Base-by-base conservation (phyloP, 2,797 vertebrate species). In the Poecilia gillii region DNA sequence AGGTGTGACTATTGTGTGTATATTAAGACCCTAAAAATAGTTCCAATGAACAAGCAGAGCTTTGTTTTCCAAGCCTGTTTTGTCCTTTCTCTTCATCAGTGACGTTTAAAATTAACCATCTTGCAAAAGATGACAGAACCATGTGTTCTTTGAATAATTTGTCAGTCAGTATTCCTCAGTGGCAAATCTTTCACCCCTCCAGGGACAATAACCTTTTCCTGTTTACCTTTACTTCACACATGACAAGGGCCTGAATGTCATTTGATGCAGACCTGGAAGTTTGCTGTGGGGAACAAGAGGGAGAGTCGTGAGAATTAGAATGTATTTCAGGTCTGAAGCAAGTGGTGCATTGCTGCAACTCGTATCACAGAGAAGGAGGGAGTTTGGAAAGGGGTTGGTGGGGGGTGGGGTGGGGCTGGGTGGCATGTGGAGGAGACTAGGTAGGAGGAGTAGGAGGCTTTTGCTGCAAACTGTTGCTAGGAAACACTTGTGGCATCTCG, bases 401-500 rank as follows among this genome's bases (percentile, higher is more conserved):
- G 51, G 49, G 41, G 70, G 47, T 2, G 16, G 45, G n/a, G n/a
- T 2, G 28, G 23, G 47, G 39, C 18, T 25, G 51, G 62, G 7
- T 33, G 28, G 59, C 20, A 75, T 6, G 49, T 20, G 4, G 78
- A 72, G 53, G 83, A 57, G 75, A 78, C 72, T 6, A 51, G 72
- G 75, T 51, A 81, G 84, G 78, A 74, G 76, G 88, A 55, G 66
- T 43, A 47, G 74, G 70, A 70, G 74, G 59, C 43, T 85, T 87
- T 89, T 81, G 86, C 91, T 84, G 90, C 74, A n/a, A 92, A 92
- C 94, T 94, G 96, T 96, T 96, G 96, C 96, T 96, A 96, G 95
- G 95, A 96, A 94, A 96, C 95, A 96, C 95, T 95, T 96, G 94
- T 96, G 92, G 94, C 94, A 93, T 96, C 90, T 86, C 81, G 7